Percentiles rank a stretch among this genome's conserved stretches.
Conservation (phyloP, 2,113 vertebrate genomes). For the Anguilla rostrata region DNA sequence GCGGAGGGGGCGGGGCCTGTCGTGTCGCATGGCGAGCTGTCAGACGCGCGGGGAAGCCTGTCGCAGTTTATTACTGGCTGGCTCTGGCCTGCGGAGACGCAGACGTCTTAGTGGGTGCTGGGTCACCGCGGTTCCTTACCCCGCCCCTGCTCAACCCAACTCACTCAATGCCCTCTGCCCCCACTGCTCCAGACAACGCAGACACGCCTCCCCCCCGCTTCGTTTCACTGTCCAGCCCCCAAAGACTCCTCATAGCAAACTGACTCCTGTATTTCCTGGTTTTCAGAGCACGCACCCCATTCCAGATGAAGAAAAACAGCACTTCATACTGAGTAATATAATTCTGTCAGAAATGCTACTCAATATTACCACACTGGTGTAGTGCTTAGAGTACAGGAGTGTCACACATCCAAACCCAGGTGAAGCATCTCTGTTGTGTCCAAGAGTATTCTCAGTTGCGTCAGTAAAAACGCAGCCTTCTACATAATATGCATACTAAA, state of each 20-base stretch:
- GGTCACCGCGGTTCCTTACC: background rate
- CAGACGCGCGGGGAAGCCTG: conserved; percentile 12
- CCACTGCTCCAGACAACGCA: background rate
- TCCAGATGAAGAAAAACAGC: background rate
- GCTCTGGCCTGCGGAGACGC: background rate
- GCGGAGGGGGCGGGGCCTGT: background rate
- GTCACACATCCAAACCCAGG: background rate
- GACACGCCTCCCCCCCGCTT: background rate
- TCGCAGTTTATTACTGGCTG: conserved; percentile 23
- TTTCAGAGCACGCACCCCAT: no score
- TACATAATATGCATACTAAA: background rate
- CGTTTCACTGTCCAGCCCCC: background rate
- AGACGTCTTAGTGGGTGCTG: conserved; percentile 3
- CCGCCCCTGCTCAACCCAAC: background rate
- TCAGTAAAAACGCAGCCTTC: background rate
- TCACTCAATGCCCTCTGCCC: background rate
- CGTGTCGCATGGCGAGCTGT: conserved; percentile 2
- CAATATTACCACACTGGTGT: background rate
- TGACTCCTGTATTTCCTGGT: background rate
- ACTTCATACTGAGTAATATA: background rate
- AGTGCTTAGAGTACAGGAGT: background rate
- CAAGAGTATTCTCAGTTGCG: background rate
- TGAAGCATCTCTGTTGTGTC: background rate
- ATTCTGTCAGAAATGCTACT: no score
- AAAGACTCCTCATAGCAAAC: background rate